phyloP scores from a whole-genome alignment of 2,797 vertebrate species.

The Gymnopithys bicolor region DNA sequence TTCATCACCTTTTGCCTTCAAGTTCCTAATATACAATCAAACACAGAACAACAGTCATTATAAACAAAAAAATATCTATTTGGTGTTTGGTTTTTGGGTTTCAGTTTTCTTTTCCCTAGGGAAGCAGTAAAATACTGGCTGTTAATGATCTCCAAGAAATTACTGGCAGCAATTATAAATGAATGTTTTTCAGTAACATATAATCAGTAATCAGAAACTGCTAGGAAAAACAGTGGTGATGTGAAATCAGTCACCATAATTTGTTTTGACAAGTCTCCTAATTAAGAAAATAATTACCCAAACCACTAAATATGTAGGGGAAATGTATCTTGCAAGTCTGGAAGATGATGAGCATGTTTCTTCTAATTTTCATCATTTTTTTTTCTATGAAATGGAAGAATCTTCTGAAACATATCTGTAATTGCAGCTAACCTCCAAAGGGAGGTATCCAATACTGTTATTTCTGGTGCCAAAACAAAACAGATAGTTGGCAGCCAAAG shows the following conservation, averaged over 20 bases:
- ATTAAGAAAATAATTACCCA: constrained; percentile 67
- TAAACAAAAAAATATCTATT: background rate
- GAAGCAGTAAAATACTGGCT: background rate
- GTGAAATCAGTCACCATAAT: constrained; percentile 7
- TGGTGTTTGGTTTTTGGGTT: background rate
- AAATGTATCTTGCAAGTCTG: constrained; percentile 48
- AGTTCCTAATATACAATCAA: background rate
- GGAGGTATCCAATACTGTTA: constrained; percentile 52
- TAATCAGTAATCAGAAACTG: constrained; percentile 17
- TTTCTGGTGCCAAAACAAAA: constrained; percentile 48
- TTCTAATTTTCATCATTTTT: constrained; percentile 46
- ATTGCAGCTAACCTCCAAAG: constrained; percentile 49
- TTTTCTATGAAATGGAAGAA: constrained; percentile 56
- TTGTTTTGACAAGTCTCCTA: constrained; percentile 51
- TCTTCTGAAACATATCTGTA: constrained; percentile 49
- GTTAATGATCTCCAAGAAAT: background rate
- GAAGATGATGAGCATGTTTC: constrained; percentile 48
- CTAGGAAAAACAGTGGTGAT: constrained; percentile 13
- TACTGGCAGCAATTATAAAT: constrained; percentile 33
- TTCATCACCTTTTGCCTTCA: background rate
- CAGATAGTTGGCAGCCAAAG: constrained; percentile 22
- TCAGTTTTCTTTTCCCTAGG: background rate
- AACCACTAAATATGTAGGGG: constrained; percentile 53
- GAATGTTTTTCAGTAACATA: background rate
- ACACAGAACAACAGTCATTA: background rate